Percentiles rank a stretch among this genome's conserved stretches.
These are phyloP conservation scores for Protonemura montana DNA, from an alignment of 2,888 invertebrate genomes.

Conservation along the genomic window DNA sequence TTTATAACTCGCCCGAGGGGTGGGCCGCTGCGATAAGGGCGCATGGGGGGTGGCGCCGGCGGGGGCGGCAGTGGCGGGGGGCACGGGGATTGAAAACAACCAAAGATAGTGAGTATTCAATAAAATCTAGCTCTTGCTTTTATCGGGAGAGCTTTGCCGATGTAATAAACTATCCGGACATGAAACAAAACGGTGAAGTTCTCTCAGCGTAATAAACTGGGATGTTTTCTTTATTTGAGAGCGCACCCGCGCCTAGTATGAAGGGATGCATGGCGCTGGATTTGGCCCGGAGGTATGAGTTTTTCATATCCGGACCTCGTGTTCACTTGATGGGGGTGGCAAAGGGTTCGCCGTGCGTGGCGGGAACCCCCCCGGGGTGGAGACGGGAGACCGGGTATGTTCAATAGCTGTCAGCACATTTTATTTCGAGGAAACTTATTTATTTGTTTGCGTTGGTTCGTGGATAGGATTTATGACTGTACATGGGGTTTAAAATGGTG, in stretches of 20 bases:
- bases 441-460: background rate
- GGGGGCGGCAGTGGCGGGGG: background rate
- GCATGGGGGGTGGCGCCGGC: background rate
- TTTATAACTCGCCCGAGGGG: slow-evolving; percentile 47
- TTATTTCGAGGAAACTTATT: slow-evolving; percentile 12
- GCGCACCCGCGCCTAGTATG: background rate
- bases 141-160: background rate
- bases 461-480: background rate
- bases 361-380: background rate
- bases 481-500: background rate
- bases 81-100: slow-evolving; percentile 17
- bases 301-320: background rate
- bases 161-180: background rate
- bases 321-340: background rate
- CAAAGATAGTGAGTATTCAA: slow-evolving; percentile 25
- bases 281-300: background rate
- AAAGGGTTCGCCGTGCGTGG: background rate
- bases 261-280: background rate
- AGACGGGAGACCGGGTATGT: background rate
- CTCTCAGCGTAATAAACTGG: background rate
- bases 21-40: slow-evolving; percentile 38
- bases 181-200: background rate
- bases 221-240: background rate
- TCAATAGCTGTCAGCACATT: slow-evolving; percentile 4
- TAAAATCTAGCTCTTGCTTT: slow-evolving; percentile 15